Base-by-base conservation (phyloP, 2,113 vertebrate species). In the Anarhynchus alexandrinus region DNA sequence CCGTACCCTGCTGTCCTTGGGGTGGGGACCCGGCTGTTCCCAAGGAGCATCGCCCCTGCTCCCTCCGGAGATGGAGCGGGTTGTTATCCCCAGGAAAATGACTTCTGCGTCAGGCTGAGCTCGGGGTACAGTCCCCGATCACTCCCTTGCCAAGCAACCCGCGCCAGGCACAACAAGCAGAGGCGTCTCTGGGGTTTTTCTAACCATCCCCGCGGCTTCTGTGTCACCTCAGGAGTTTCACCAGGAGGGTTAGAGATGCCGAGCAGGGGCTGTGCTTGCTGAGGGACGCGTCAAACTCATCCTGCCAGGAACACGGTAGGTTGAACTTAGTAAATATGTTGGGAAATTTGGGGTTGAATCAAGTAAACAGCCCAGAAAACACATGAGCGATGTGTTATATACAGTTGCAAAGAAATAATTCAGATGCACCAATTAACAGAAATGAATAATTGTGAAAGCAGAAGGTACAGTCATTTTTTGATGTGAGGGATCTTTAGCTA, bases 321-420 rank as follows among this genome's bases (percentile, higher is more conserved):
- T 3, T 23, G 12, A 18, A 21, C 6, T 38, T 2, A 2, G 23
- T 38, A 18, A 69, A 22, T 2, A 4, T 1, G 4, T 2, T 2
- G 20, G 40, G 65, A 70, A 84, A 54, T 21, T 11, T 11, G 54
- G 10, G 34, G 4, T 9, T 62, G 73, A 52, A 27, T 59, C n/a
- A 22, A 51, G 30, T 30, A 17, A 85, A 61, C 8, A 22, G 18
- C 29, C 38, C 38, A 36, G 32, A 47, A 81, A 78, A 57, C 5
- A 6, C 0, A 0, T 4, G 22, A 9, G 11, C 16, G 16, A 12
- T 8, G 34, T 12, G 42, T 43, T 11, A 47, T 0, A 16, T 27
- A n/a, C 25, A 19, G 19, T 2, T 26, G 25, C 65, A 64, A 74
- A 78, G n/a, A 42, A 78, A 34, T 32, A 23, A 59, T 62, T 64